Base-by-base conservation (phyloP, 1,140 invertebrate genomes). In the Papilio glaucus region DNA sequence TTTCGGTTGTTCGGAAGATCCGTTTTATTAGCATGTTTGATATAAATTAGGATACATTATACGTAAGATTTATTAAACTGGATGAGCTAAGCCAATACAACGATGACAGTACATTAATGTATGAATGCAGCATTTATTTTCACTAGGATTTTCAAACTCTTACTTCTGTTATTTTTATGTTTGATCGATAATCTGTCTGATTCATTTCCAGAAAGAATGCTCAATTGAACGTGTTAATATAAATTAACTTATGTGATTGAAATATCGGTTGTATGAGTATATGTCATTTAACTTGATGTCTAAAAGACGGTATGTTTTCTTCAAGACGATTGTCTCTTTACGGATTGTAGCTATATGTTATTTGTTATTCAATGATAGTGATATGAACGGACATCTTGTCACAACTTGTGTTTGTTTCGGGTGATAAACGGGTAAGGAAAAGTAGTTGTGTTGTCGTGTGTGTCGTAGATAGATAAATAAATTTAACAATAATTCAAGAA, bases 11-110 rank as follows among this genome's bases (percentile, higher is more conserved):
- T 74, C 12, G 62, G 62, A 77, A 45, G 71, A 72, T 45, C 39
- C 62, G 57, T 42, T 62, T 60, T 72, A 39, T 45, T 37, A n/a
- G 33, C 39, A 71, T 49, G 12, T 45, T 15, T 33, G 42, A 45
- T 69, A 45, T 33, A 53, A 38, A 26, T 53, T 72, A 41, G 29
- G 57, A 67, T 72, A 76, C 33, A 38, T 62, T 37, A 69, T 53
- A 69, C 41, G 24, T 69, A 53, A 69, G 67, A 37, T 69, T 69
- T 80, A 74, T 83, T 78, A 74, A 86, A 88, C 79, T 84, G 83
- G 75, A 90, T 82, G 87, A 90, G 87, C 87, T 92, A 82, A 88
- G 84, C 82, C 75, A 72, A 90, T 89, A 90, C 90, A 92, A 92
- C 88, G 90, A 90, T 80, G 77, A 83, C 77, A 82, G 76, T 86